Evolutionary conservation across 2,797 vertebrate species (phyloP).

Genomic region (Heliangelus exortis): DNA sequence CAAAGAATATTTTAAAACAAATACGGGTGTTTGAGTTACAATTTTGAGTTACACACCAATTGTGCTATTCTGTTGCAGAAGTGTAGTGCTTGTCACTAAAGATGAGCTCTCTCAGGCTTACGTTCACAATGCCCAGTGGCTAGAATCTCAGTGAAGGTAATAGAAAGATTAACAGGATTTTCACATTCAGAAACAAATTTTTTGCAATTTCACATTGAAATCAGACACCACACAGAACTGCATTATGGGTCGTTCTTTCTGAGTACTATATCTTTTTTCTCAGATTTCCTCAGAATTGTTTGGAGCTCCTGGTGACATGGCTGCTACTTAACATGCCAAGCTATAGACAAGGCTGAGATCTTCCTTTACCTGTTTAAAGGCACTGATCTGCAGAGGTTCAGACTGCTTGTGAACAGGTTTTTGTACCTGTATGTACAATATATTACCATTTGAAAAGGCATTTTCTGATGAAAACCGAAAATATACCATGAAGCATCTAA

Average conservation of each 20-base stretch:
- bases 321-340: background rate
- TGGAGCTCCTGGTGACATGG: background rate
- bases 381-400: background rate
- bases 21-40: background rate
- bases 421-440: slow-evolving; percentile 30
- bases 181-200: background rate
- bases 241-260: background rate
- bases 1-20: background rate
- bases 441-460: slow-evolving; percentile 44
- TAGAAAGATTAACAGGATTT: background rate
- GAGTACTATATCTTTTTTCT: background rate
- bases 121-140: background rate
- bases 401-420: slow-evolving; percentile 36
- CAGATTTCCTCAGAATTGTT: background rate
- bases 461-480: slow-evolving; percentile 70
- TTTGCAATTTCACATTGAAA: background rate
- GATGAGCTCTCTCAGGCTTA: background rate
- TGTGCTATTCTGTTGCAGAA: background rate
- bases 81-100: background rate
- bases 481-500: slow-evolving; percentile 64
- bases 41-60: background rate
- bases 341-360: background rate
- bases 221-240: background rate
- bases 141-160: background rate
- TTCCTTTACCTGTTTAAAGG: background rate